These are phyloP conservation scores for Ferrisia virgata DNA, from an alignment of 2,888 invertebrate genomes.

Conservation along the genomic window DNA sequence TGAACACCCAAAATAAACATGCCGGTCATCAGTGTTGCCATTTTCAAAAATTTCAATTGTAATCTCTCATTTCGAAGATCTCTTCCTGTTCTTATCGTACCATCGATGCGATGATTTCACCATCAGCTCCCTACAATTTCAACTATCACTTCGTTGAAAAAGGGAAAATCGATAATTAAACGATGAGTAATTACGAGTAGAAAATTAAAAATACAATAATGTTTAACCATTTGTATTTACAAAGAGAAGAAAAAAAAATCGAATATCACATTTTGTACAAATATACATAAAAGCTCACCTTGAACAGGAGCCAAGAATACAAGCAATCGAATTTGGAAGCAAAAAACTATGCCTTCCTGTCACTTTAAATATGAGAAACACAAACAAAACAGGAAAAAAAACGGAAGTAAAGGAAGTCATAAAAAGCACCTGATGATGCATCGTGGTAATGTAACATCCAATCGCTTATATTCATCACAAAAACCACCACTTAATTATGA, in stretches of 20 bases:
- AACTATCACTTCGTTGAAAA: not conserved
- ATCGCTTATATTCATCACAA: conserved; percentile 9
- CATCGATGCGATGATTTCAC: not conserved
- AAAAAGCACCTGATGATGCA: not conserved
- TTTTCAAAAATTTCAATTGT: not conserved
- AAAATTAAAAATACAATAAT: not conserved
- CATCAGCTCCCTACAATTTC: not conserved
- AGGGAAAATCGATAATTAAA: not conserved
- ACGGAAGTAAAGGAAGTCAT: not conserved
- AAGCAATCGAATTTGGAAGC: conserved; percentile 1
- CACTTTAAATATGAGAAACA: not conserved
- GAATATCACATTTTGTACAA: conserved; percentile 14
- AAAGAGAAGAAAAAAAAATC: not conserved
- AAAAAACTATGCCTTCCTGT: not conserved
- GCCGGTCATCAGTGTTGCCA: conserved; percentile 39
- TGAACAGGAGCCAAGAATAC: not conserved
- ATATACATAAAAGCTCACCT: not conserved
- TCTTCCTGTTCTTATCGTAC: too few species aligned
- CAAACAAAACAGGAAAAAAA: not conserved
- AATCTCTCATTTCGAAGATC: not conserved
- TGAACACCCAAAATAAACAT: conserved; percentile 33
- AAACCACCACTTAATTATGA: not conserved
- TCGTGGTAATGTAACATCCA: not conserved
- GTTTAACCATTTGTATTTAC: conserved; percentile 5
- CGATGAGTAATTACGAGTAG: not conserved